Evolutionary conservation across 2,888 invertebrate genomes (phyloP).

Genomic region (Noctua fimbriata): DNA sequence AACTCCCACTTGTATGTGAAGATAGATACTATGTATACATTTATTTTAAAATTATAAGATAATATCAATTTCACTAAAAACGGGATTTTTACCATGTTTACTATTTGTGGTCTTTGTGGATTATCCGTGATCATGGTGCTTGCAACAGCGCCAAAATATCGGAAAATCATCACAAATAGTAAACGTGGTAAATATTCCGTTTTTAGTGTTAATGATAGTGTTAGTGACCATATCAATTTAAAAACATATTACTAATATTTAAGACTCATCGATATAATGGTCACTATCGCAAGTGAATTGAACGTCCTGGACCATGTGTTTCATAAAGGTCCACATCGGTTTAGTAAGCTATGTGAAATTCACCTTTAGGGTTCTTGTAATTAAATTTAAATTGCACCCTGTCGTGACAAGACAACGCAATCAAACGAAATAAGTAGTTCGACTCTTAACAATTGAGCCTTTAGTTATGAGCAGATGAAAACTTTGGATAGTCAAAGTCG

Average conservation of each 20-base stretch:
- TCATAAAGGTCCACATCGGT: too few species aligned
- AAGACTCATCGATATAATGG: background rate
- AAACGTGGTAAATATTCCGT: too few species aligned
- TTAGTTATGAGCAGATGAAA: background rate
- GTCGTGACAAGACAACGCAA: background rate
- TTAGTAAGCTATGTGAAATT: background rate
- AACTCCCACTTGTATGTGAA: background rate
- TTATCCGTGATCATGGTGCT: too few species aligned
- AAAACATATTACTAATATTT: too few species aligned
- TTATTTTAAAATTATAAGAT: background rate
- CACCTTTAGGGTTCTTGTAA: background rate
- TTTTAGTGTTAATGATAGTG: too few species aligned
- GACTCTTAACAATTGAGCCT: background rate
- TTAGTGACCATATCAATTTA: too few species aligned
- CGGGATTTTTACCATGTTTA: too few species aligned
- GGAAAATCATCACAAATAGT: too few species aligned
- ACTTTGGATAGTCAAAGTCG: background rate
- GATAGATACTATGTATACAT: background rate
- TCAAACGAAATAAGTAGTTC: background rate
- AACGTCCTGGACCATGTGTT: background rate
- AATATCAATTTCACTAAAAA: too few species aligned
- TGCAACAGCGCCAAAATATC: too few species aligned
- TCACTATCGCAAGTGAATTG: background rate
- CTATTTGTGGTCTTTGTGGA: too few species aligned
- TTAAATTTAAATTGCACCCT: background rate